A percentile compares a stretch with the other conserved stretches of the same genome.
Conservation (phyloP, 2,888 invertebrate genomes). For the Notodonta ziczac region DNA sequence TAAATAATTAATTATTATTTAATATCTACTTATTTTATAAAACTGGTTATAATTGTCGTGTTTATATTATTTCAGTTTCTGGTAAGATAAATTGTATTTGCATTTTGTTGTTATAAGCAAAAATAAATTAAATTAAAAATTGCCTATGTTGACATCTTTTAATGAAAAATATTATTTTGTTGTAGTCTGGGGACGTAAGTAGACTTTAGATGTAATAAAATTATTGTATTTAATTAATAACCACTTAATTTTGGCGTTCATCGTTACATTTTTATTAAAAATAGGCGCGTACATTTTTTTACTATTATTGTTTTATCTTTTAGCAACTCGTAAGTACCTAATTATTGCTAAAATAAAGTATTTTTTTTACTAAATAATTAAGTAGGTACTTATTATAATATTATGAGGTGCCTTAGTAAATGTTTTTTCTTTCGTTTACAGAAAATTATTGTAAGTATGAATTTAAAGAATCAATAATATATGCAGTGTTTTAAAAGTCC, state of each 20-base stretch:
- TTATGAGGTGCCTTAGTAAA: no score
- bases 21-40: not conserved
- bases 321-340: not conserved
- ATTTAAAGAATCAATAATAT: not conserved
- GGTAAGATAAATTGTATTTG: not conserved
- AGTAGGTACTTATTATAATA: not conserved
- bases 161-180: not conserved
- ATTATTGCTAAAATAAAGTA: not conserved
- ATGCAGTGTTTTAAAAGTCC: no score
- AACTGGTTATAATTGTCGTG: not conserved
- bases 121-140: no score
- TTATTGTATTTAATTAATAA: no score
- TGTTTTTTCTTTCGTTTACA: not conserved
- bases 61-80: not conserved
- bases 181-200: constrained; percentile 1
- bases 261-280: no score
- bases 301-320: not conserved
- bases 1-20: not conserved
- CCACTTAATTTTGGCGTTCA: no score
- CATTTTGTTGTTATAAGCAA: not conserved
- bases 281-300: no score
- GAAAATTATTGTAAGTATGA: not conserved
- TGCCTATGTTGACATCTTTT: no score
- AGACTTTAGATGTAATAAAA: not conserved
- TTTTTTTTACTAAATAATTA: no score